These are phyloP conservation scores for Catharus minimus DNA, from an alignment of 2,113 vertebrate species.

Conservation along the genomic window DNA sequence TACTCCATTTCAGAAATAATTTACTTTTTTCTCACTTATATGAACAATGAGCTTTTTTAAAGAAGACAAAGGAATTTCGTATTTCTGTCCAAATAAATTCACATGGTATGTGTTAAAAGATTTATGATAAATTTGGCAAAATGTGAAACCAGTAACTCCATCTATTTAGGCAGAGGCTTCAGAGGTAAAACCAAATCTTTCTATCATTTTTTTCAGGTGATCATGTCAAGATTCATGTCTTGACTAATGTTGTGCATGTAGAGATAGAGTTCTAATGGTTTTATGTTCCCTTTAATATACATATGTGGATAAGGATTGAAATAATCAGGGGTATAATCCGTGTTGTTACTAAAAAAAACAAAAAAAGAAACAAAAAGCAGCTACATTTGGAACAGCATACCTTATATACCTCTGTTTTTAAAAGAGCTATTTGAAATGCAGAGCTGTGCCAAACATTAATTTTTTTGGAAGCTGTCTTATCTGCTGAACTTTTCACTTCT, in stretches of 20 bases:
- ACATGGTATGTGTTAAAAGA: background rate
- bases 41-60: background rate
- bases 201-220: background rate
- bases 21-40: background rate
- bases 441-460: background rate
- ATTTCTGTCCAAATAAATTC: background rate
- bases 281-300: background rate
- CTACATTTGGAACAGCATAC: background rate
- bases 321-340: background rate
- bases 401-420: background rate
- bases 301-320: background rate
- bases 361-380: no score
- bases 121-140: background rate
- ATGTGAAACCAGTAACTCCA: background rate
- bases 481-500: background rate
- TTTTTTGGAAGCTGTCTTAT: background rate
- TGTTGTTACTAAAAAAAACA: background rate
- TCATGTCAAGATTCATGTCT: background rate
- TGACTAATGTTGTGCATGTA: background rate
- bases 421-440: background rate
- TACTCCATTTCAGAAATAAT: background rate
- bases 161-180: background rate
- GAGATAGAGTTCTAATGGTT: background rate
- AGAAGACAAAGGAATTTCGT: background rate
- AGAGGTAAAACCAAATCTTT: background rate